Evolutionary conservation across 2,888 invertebrate species (phyloP).

Genomic region (Drosophila setosimentum): DNA sequence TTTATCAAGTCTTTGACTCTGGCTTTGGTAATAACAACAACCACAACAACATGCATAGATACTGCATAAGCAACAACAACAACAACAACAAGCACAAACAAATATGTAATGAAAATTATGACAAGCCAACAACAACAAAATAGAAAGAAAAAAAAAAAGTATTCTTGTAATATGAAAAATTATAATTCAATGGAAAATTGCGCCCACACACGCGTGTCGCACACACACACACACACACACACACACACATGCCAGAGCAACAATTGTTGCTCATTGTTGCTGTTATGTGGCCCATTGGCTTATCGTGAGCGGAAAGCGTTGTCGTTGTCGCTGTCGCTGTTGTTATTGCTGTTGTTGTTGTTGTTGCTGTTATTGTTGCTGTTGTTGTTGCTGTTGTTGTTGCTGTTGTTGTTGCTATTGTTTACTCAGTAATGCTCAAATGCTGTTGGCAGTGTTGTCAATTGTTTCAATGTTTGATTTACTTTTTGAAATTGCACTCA

Average conservation of each 20-base stretch:
- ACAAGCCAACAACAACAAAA: slow-evolving; percentile 64
- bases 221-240: slow-evolving; percentile 34
- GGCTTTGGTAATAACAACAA: slow-evolving; percentile 59
- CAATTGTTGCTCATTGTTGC: slow-evolving; percentile 49
- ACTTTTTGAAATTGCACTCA: slow-evolving; percentile 8
- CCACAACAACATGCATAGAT: slow-evolving; percentile 36
- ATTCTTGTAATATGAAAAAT: slow-evolving; percentile 64
- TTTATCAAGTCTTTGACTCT: slow-evolving; percentile 75
- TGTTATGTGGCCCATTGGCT: slow-evolving; percentile 47
- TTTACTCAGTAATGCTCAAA: slow-evolving; percentile 8
- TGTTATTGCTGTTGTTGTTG: slow-evolving; percentile 28
- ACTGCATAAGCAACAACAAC: slow-evolving; percentile 38
- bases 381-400: slow-evolving; percentile 43
- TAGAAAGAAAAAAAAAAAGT: slow-evolving; percentile 16
- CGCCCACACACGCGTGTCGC: slow-evolving; percentile 69
- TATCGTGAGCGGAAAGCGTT: slow-evolving; percentile 71
- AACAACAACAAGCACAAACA: slow-evolving; percentile 50
- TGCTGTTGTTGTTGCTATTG: slow-evolving; percentile 31
- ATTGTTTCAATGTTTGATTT: slow-evolving; percentile 28
- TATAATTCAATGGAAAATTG: slow-evolving; percentile 78
- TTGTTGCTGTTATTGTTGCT: slow-evolving; percentile 50
- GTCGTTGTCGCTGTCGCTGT: slow-evolving; percentile 46
- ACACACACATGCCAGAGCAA: slow-evolving; percentile 12
- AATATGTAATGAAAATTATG: slow-evolving; percentile 81
- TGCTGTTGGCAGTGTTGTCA: slow-evolving; percentile 37